A percentile compares a stretch with the other conserved stretches of the same genome.
These are phyloP conservation scores for Erynnis tages DNA, from an alignment of 2,888 invertebrate genomes.

Conservation along the genomic window DNA sequence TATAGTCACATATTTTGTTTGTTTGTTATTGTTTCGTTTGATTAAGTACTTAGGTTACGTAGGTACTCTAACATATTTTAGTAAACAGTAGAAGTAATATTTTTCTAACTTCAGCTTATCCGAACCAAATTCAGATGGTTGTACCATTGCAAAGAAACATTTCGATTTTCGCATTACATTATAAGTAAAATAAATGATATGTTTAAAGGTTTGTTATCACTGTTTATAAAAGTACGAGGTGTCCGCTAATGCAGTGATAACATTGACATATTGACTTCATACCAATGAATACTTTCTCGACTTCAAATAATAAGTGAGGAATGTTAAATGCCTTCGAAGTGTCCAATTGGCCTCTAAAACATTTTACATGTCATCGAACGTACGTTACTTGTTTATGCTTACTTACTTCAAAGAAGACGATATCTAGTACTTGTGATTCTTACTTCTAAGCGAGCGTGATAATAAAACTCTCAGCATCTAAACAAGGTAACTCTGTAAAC, in stretches of 20 bases:
- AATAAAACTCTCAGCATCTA: constrained; percentile 56
- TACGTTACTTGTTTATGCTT: constrained; percentile 48
- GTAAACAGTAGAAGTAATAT: no score
- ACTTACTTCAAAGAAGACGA: constrained; percentile 46
- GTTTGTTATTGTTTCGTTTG: not conserved
- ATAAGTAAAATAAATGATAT: no score
- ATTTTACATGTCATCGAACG: constrained; percentile 45
- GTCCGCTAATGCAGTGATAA: not conserved
- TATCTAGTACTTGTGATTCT: constrained; percentile 33
- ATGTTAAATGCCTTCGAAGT: constrained; percentile 30
- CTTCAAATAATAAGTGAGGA: constrained; percentile 26
- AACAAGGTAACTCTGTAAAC: constrained; percentile 31
- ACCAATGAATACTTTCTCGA: constrained; percentile 10
- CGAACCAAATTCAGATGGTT: no score
- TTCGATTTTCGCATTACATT: no score
- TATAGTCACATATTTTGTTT: constrained; percentile 12
- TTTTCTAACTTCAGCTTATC: no score
- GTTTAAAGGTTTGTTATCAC: not conserved
- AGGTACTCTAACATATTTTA: no score
- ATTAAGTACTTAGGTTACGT: no score
- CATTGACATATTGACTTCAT: constrained; percentile 9
- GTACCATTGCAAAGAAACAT: no score
- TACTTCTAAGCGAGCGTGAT: constrained; percentile 42
- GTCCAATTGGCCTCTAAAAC: constrained; percentile 31
- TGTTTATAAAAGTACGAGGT: not conserved